phyloP scores from a whole-genome alignment of 1,140 invertebrate genomes.

The Euwallacea similis region DNA sequence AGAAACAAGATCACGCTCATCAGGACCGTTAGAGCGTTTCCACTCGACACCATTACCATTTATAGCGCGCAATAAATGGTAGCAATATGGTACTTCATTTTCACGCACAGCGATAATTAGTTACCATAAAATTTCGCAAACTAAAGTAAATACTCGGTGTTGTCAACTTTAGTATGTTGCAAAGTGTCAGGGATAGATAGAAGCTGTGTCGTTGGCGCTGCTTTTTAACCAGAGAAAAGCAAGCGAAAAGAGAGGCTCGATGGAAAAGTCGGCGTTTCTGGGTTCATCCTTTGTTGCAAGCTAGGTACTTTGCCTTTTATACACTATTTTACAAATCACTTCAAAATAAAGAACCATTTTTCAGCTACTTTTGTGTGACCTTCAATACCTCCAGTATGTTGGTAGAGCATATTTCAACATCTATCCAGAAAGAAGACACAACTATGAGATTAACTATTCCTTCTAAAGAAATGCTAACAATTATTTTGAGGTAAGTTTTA shows the following conservation, averaged over 20 bases:
- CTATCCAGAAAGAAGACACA: constrained; percentile 13
- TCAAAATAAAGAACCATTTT: constrained; percentile 7
- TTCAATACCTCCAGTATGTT: constrained; percentile 18
- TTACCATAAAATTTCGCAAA: background rate
- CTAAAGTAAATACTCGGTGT: background rate
- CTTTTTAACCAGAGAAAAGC: constrained; percentile 1
- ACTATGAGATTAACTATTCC: constrained; percentile 31
- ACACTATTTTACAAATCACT: background rate
- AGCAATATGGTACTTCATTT: too few species aligned
- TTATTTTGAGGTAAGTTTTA: constrained; percentile 26
- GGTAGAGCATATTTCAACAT: constrained; percentile 8
- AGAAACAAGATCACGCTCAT: too few species aligned
- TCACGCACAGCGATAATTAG: background rate
- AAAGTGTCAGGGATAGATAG: background rate
- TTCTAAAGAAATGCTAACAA: constrained; percentile 25
- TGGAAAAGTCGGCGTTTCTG: background rate
- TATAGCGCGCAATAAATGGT: too few species aligned
- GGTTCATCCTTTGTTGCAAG: constrained; percentile 7
- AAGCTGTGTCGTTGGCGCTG: constrained; percentile 1
- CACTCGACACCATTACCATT: too few species aligned
- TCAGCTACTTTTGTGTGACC: constrained; percentile 19
- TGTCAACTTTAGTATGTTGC: background rate
- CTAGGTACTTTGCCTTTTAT: constrained; percentile 1
- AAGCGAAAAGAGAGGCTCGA: background rate
- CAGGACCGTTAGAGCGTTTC: too few species aligned